Evolutionary conservation across 2,113 vertebrate species (phyloP), one percentile per base, ranked within the genome.

Genomic region (Aegypius monachus): DNA sequence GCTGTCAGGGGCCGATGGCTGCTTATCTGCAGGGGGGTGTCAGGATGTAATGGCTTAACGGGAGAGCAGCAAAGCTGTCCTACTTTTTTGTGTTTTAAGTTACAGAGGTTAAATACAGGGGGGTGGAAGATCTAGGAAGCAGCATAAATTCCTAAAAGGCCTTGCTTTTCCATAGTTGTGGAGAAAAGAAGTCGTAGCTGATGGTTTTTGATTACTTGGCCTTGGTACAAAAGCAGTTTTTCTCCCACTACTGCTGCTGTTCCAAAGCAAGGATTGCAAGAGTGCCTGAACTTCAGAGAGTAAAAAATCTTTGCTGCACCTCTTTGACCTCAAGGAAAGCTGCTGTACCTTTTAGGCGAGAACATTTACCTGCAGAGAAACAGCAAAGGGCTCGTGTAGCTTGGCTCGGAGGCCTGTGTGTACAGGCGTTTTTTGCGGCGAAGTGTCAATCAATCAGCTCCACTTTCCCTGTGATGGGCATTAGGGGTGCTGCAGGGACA

Each of bases 381-480:
- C 34, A 50, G 86, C 75, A n/a, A 48, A 77, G 63, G 21, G 31
- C 36, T 34, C 0, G 1, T 3, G 48, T 7, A 25, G 62, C 42
- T 29, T 1, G 0, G 66, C 42, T n/a, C 0, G 0, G 61, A 45
- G 61, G 8, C 9, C 56, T 7, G 3, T 2, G 13, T 1, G 32
- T 2, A 1, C 36, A 3, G 52, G 18, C 3, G 2, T 8, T 8
- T 8, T 52, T 16, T 45, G 61, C 23, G n/a, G 32, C 31, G 7
- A 16, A 16, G 42, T 6, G 17, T 20, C 56, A 11, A 1, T 45
- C 16, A 31, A 31, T 55, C 53, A 11, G 89, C 62, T n/a, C 26
- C 0, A 0, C 4, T 0, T 20, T 40, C 48, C 34, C 67, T 63
- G 48, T 12, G 58, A 10, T 14, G 7, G 2, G 0, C 0, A 0